These are phyloP conservation scores for Leucania comma DNA, from an alignment of 2,888 invertebrate genomes.

Conservation along the genomic window DNA sequence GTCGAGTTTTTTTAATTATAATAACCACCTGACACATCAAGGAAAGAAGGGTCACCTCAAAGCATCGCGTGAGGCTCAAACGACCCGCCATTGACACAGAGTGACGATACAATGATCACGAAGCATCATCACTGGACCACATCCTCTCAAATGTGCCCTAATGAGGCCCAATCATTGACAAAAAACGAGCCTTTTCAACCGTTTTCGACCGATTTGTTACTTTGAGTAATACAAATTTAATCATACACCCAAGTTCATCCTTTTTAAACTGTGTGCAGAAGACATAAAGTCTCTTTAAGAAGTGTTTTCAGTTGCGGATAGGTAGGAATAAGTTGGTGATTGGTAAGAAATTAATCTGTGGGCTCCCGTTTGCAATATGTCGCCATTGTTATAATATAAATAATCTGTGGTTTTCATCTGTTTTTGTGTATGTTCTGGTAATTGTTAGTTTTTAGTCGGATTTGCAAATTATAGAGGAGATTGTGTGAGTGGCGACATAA, in stretches of 20 bases:
- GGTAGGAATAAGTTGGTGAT: constrained; percentile 15
- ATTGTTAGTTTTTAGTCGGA: constrained; percentile 36
- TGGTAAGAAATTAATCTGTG: constrained; percentile 54
- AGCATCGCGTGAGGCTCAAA: constrained; percentile 44
- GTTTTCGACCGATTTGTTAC: constrained; percentile 46
- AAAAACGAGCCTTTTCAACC: constrained; percentile 51
- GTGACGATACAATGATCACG: constrained; percentile 61
- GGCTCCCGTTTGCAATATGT: constrained; percentile 67
- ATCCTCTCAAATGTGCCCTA: constrained; percentile 56
- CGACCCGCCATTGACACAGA: constrained; percentile 43
- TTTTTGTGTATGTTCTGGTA: constrained; percentile 37
- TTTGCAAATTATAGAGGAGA: constrained; percentile 36
- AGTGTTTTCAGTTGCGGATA: background rate
- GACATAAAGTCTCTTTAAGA: background rate
- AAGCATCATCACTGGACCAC: constrained; percentile 53
- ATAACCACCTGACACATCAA: constrained; percentile 15
- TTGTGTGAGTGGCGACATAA: background rate
- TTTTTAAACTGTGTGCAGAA: background rate
- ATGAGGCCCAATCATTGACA: constrained; percentile 57
- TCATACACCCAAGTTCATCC: background rate
- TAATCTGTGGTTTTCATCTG: constrained; percentile 55
- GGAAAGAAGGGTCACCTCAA: constrained; percentile 24
- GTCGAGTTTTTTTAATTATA: background rate
- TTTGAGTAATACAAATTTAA: constrained; percentile 8
- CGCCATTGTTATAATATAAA: constrained; percentile 43